Conservation (phyloP, 2,113 vertebrate species). For the Elephas maximus region DNA sequence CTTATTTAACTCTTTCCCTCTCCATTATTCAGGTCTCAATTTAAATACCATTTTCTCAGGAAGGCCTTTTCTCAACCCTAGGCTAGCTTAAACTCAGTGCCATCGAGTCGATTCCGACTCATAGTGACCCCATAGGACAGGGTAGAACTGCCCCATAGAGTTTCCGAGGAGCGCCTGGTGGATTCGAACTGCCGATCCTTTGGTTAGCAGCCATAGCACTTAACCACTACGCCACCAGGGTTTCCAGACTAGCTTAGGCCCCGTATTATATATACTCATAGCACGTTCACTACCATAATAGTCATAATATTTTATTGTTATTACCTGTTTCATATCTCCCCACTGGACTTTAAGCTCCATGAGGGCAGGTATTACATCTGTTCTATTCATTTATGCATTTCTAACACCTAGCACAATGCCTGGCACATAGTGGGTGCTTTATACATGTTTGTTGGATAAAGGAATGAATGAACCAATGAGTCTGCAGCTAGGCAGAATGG, state of each 20-base stretch:
- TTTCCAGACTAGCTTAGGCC: not conserved
- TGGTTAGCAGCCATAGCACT: too few species aligned
- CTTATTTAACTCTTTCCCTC: not conserved
- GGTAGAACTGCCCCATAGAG: too few species aligned
- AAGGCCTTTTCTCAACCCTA: constrained; percentile 7
- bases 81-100: not conserved
- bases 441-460: not conserved
- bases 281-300: not conserved
- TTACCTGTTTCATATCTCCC: not conserved
- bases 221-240: too few species aligned
- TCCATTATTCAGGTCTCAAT: not conserved
- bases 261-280: not conserved
- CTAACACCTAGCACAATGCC: not conserved
- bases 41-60: not conserved
- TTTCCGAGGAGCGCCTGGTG: too few species aligned
- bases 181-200: too few species aligned
- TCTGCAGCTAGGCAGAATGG: not conserved
- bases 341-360: not conserved
- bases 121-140: too few species aligned
- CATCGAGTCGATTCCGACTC: too few species aligned
- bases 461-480: not conserved
- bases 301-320: not conserved
- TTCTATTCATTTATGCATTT: not conserved
- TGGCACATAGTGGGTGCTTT: not conserved
- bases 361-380: not conserved